A percentile compares a stretch with the other conserved stretches of the same genome.
These are phyloP conservation scores for Tetranychus piercei DNA, from an alignment of 2,888 invertebrate genomes.

Conservation along the genomic window DNA sequence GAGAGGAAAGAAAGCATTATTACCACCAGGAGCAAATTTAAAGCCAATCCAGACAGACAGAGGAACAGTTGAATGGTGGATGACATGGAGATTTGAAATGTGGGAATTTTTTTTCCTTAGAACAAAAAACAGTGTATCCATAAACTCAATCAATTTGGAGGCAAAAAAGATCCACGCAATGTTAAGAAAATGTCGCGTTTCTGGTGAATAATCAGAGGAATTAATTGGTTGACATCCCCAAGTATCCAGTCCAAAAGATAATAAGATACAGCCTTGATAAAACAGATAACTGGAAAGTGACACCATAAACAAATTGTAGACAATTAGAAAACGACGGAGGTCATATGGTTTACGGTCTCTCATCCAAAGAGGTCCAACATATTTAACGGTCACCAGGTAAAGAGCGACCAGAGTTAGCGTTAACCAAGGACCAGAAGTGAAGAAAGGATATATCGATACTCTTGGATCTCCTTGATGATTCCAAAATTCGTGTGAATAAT, in stretches of 20 bases:
- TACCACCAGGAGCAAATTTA: constrained; percentile 25
- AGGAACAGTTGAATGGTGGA: constrained; percentile 24
- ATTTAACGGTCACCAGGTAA: constrained; percentile 17
- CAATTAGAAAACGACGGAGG: constrained; percentile 11
- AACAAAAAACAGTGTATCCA: constrained; percentile 20
- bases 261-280: constrained; percentile 8
- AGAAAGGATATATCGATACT: constrained; percentile 10
- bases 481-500: constrained; percentile 17
- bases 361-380: constrained; percentile 16
- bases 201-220: neutral
- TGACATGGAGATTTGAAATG: constrained; percentile 24
- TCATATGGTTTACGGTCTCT: constrained; percentile 17
- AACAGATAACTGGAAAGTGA: constrained; percentile 10
- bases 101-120: constrained; percentile 25
- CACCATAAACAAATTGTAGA: constrained; percentile 18
- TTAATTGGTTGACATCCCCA: constrained; percentile 16
- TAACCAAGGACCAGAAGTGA: constrained; percentile 10
- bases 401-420: constrained; percentile 13
- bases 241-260: constrained; percentile 17
- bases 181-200: neutral
- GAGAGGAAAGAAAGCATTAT: constrained; percentile 26
- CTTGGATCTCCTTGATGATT: constrained; percentile 16
- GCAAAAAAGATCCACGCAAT: neutral
- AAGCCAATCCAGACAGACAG: constrained; percentile 22
- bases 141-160: constrained; percentile 9